Evolutionary conservation across 2,113 vertebrate species (phyloP), one percentile per base, ranked within the genome.

Genomic region (Tenebrosternarchus preto): DNA sequence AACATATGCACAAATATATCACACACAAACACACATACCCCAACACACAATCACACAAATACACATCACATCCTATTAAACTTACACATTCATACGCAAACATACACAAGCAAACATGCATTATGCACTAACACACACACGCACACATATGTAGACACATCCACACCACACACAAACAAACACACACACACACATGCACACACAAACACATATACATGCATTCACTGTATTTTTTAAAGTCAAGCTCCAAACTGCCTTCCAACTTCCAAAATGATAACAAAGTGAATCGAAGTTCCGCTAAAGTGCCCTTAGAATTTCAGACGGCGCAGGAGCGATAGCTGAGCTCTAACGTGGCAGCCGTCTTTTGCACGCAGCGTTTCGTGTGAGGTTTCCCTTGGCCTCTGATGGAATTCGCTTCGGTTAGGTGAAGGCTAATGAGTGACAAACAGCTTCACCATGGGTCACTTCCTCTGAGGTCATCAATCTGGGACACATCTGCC

Each of bases 401-500:
- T 85, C 55, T 77, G 82, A 55, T 86, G 90, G 91, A 91, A 91
- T 92, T 87, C 86, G 79, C 84, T 83, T 67, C 88, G 85, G 81
- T 33, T 84, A 84, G 83, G 46, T 81, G 64, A 82, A 77, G 86
- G 85, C 76, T 84, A 85, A 82, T 75, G 29, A 87, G 83, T 83
- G 86, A 87, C 84, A 85, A 84, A 85, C 82, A 84, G 86, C 85
- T 91, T 72, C 73, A 87, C 89, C 82, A 88, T 82, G 27, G 91
- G 91, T 92, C 91, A 92, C 85, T 91, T 90, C 88, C 70, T 91
- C 84, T 76, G 82, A 88, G 85, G 90, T 92, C 88, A 86, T 84
- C 76, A 70, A 74, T 81, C 69, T 74, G 66, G 77, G 77, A 67
- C 83, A 71, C 55, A 73, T 75, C 84, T 87, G 78, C 85, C 89